A percentile compares a stretch with the other conserved stretches of the same genome.
phyloP scores from a whole-genome alignment of 2,888 invertebrate species.

The Sarcophaga caerulescens region DNA sequence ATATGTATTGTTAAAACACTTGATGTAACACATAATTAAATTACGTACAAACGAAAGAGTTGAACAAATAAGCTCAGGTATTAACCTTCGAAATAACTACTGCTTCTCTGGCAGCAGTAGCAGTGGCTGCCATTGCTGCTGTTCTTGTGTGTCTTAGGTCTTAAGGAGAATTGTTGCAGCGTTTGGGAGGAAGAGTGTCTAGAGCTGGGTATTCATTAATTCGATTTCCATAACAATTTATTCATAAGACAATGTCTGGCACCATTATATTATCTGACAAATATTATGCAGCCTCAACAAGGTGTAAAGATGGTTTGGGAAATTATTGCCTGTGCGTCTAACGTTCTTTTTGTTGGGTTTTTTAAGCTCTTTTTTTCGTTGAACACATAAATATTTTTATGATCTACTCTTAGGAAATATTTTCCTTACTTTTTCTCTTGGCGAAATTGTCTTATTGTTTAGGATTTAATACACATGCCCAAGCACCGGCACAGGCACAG shows the following conservation, averaged over 20 bases:
- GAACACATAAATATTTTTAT: conserved; percentile 76
- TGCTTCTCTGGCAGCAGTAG: conserved; percentile 6
- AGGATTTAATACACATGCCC: conserved; percentile 17
- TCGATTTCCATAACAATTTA: conserved; percentile 82
- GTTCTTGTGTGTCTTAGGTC: not conserved
- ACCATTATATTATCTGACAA: conserved; percentile 81
- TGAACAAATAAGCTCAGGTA: conserved; percentile 82
- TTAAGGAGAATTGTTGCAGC: no score
- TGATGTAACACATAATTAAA: conserved; percentile 80
- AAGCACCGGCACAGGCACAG: not conserved
- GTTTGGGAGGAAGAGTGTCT: conserved; percentile 59
- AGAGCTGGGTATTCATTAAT: conserved; percentile 80
- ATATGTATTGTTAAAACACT: conserved; percentile 12
- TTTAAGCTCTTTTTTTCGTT: conserved; percentile 31
- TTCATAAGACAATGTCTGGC: conserved; percentile 82
- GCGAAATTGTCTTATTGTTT: conserved; percentile 50
- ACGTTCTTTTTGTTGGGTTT: not conserved
- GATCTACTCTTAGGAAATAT: conserved; percentile 60
- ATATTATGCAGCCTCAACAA: conserved; percentile 50
- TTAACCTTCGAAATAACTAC: conserved; percentile 76
- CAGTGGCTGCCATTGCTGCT: conserved; percentile 30
- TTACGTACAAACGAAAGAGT: conserved; percentile 81
- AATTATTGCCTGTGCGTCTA: not conserved
- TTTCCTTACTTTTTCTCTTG: conserved; percentile 2
- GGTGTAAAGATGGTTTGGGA: conserved; percentile 4